Evolutionary conservation across 2,797 vertebrate species (phyloP), one percentile per base, ranked within the genome.

Genomic region (Acestrorhynchus altus): DNA sequence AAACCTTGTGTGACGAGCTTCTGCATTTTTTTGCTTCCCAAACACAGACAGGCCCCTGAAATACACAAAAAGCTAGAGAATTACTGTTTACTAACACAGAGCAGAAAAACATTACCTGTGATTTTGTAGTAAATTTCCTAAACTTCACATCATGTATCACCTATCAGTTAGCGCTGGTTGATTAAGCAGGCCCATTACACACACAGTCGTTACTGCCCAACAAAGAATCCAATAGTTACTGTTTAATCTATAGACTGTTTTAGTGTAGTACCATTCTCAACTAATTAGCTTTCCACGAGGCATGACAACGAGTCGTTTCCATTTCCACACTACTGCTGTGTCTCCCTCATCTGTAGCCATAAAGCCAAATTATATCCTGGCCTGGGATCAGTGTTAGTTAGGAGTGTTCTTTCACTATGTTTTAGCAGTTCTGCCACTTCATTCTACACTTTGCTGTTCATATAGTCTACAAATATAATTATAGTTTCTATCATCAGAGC

Each of bases 201-300:
- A 76, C 54, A 49, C 52, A 75, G 77, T 81, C 72, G 44, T 81
- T 83, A 74, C 64, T 70, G 78, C 49, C 69, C 83, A 85, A 70
- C 78, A 71, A 78, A 54, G 59, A 76, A 85, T 81, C 83, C 54
- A 85, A n/a, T 83, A 77, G 72, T 81, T 83, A 81, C 78, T 83
- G 83, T 74, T 76, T 79, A 85, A 85, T 85, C 83, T 74, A 85
- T 85, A 83, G 64, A 59, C 78, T 65, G 60, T 80, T 85, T 76
- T 73, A 81, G 72, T 66, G 60, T 70, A 69, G 63, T 35, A 80
- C 67, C 75, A 81, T 78, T 35, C 49, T 49, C 77, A 82, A 82
- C 80, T 82, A 78, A 84, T 85, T 83, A 83, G 76, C 44, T 70
- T 54, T 74, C 76, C 74, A 72, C 47, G 54, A 77, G 70, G 68